phyloP scores from a whole-genome alignment of 2,113 vertebrate genomes.

The Centropus unirufus region DNA sequence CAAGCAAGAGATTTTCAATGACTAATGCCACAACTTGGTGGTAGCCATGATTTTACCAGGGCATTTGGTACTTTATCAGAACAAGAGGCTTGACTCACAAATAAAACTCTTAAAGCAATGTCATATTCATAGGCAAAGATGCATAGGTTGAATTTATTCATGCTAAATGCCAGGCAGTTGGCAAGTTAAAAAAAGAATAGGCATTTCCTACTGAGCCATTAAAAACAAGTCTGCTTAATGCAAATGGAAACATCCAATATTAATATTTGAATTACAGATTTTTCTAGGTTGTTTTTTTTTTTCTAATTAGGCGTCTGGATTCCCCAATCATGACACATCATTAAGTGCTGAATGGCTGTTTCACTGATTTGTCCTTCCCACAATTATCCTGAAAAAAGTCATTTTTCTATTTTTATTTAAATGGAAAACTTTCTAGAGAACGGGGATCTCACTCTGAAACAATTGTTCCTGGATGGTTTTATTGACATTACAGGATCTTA shows the following conservation, averaged over 20 bases:
- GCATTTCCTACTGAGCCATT: not conserved
- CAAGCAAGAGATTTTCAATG: not conserved
- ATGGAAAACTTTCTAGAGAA: not conserved
- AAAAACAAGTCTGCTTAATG: not conserved
- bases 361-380: not conserved
- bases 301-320: not conserved
- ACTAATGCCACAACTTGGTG: not conserved
- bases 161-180: not conserved
- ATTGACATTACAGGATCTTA: not conserved
- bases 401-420: not conserved
- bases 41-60: not conserved
- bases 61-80: not conserved
- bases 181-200: not conserved
- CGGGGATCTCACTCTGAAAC: not conserved
- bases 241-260: not conserved
- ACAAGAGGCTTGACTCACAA: slow-evolving; percentile 1
- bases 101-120: not conserved
- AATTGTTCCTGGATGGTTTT: not conserved
- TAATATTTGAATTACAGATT: not conserved
- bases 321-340: not conserved
- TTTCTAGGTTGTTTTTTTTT: not conserved
- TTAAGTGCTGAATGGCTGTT: not conserved
- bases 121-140: not conserved
- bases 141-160: not conserved
- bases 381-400: not conserved